Percentiles rank a stretch among this genome's conserved stretches.
These are phyloP conservation scores for Lutraria rhynchaena DNA, from an alignment of 1,140 invertebrate species.

Conservation along the genomic window DNA sequence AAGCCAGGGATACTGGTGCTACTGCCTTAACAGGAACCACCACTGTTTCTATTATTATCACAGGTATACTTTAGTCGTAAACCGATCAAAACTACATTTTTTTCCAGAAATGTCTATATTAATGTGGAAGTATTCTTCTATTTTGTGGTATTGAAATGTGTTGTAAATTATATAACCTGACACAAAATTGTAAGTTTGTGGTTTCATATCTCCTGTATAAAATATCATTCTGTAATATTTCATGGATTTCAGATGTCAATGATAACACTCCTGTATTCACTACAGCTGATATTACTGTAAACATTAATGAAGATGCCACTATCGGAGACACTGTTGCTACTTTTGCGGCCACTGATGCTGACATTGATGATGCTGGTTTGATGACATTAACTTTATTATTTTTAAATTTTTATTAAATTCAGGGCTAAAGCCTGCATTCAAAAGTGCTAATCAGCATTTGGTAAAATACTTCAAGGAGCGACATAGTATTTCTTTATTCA, in stretches of 20 bases:
- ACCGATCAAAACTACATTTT: no score
- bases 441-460: not conserved
- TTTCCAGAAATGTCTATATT: no score
- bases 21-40: constrained; percentile 46
- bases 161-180: no score
- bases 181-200: no score
- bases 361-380: constrained; percentile 47
- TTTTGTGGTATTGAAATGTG: no score
- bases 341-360: constrained; percentile 68
- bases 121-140: no score
- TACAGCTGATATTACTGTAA: constrained; percentile 79
- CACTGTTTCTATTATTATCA: constrained; percentile 49
- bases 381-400: not conserved
- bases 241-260: constrained; percentile 66
- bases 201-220: no score
- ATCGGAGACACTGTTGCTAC: constrained; percentile 53
- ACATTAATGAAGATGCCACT: constrained; percentile 86
- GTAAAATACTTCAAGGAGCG: not conserved
- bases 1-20: constrained; percentile 61
- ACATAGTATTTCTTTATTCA: not conserved
- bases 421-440: not conserved
- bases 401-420: not conserved
- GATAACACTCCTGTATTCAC: constrained; percentile 76
- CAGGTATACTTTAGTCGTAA: constrained; percentile 32
- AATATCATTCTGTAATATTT: no score